Conservation (phyloP, 2,797 vertebrate species). For the Microctenopoma lineatum region DNA sequence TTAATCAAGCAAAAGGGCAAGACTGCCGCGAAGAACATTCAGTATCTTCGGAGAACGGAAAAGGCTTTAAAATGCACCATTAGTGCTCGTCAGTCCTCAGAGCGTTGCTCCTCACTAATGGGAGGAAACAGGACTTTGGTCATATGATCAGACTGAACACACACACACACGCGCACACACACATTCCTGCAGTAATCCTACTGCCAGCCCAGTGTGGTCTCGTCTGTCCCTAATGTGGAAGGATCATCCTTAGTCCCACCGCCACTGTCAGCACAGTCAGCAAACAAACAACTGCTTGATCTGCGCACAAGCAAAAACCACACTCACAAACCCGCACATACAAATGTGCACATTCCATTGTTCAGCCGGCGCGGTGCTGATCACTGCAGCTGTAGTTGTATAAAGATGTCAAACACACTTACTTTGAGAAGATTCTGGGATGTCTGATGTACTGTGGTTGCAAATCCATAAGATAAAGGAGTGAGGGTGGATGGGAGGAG, state of each 20-base stretch:
- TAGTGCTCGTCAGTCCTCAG: not conserved
- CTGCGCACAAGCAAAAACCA: constrained; percentile 24
- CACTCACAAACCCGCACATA: constrained; percentile 12
- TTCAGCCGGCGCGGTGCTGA: constrained; percentile 22
- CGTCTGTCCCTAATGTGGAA: constrained; percentile 34
- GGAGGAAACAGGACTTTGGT: constrained; percentile 11
- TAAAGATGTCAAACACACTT: constrained; percentile 60
- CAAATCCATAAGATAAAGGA: constrained; percentile 40
- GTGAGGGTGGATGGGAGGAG: not conserved
- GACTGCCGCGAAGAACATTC: not conserved
- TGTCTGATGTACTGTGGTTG: constrained; percentile 14
- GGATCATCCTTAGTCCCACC: constrained; percentile 45
- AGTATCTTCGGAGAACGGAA: not conserved
- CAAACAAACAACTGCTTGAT: constrained; percentile 40
- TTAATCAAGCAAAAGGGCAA: not conserved
- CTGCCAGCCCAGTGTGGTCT: constrained; percentile 22
- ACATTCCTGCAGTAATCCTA: constrained; percentile 16
- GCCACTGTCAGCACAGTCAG: constrained; percentile 32
- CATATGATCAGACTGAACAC: not conserved
- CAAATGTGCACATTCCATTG: constrained; percentile 28
- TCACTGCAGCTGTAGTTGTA: constrained; percentile 33
- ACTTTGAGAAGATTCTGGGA: constrained; percentile 58
- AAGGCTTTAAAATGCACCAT: not conserved
- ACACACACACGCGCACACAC: constrained; percentile 7
- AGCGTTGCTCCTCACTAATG: constrained; percentile 9